These are phyloP conservation scores for Seladonia tumulorum DNA, from an alignment of 2,888 invertebrate genomes.

Conservation along the genomic window DNA sequence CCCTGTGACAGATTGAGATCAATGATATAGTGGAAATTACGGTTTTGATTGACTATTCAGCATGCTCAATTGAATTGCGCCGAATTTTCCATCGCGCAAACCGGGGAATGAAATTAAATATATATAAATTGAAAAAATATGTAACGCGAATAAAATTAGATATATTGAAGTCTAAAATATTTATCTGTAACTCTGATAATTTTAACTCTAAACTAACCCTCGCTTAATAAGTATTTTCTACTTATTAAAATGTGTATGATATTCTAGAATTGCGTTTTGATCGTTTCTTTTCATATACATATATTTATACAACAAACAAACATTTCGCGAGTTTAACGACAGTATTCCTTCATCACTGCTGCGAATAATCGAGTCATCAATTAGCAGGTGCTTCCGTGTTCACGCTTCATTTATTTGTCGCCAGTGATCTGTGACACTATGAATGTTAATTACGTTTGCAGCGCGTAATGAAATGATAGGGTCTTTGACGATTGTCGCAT, in stretches of 20 bases:
- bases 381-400: neutral
- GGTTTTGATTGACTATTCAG: slow-evolving; percentile 33
- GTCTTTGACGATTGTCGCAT: neutral
- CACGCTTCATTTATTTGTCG: neutral
- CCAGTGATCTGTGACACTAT: neutral
- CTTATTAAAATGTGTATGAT: neutral
- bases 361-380: neutral
- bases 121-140: neutral
- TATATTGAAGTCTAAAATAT: neutral
- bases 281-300: neutral
- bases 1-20: slow-evolving; percentile 21
- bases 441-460: neutral
- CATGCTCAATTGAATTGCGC: neutral
- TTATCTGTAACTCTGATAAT: neutral
- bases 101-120: neutral
- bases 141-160: no score
- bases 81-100: neutral
- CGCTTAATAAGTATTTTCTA: neutral
- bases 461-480: neutral
- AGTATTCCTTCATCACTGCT: neutral
- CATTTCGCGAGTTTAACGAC: neutral
- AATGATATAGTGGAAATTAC: slow-evolving; percentile 15
- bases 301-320: neutral
- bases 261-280: neutral
- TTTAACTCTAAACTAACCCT: neutral